Evolutionary conservation across 2,888 invertebrate species (phyloP), one percentile per base, ranked within the genome.

Genomic region (Eupeodes luniger): DNA sequence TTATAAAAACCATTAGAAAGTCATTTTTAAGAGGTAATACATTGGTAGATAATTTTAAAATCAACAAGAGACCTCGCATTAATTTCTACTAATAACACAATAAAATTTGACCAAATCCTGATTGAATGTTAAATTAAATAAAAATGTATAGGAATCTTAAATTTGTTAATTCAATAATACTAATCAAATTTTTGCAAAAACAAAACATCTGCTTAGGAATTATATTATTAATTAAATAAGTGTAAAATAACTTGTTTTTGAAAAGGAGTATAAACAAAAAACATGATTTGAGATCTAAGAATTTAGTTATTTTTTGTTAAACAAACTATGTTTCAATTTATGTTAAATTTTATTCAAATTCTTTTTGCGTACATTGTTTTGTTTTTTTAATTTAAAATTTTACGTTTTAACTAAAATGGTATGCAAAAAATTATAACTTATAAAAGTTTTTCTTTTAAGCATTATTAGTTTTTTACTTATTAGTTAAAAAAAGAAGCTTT

Each of bases 151-250:
- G 40, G 5, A 5, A 40, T 40, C 6, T 10, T 61, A 61, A 61
- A n/a, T 36, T 9, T 61, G 61, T 40, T 36, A 4, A 40, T 36
- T 61, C 10, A 14, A 61, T 36, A 27, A 27, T 27, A 27, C 27
- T 40, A 4, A 40, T 40, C 40, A 40, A 40, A 40, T 40, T 40
- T 40, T 40, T 10, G n/a, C 5, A 36, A 53, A 16, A 12, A 61
- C 10, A 5, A 61, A 61, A 61, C 10, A 61, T 40, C 36, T 61
- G 36, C 61, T n/a, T 61, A 61, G 36, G 40, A 61, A 61, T 61
- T 61, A 61, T 61, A 61, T 40, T 61, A 61, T 40, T 40, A 61
- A 61, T 61, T 61, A 40, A 40, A 10, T 4, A 12, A 10, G 36
- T 61, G 40, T n/a, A 16, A 61, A 16, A 61, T 40, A 61, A 61